These are phyloP conservation scores for Brachyistius frenatus DNA, from an alignment of 2,113 vertebrate species.

Conservation along the genomic window DNA sequence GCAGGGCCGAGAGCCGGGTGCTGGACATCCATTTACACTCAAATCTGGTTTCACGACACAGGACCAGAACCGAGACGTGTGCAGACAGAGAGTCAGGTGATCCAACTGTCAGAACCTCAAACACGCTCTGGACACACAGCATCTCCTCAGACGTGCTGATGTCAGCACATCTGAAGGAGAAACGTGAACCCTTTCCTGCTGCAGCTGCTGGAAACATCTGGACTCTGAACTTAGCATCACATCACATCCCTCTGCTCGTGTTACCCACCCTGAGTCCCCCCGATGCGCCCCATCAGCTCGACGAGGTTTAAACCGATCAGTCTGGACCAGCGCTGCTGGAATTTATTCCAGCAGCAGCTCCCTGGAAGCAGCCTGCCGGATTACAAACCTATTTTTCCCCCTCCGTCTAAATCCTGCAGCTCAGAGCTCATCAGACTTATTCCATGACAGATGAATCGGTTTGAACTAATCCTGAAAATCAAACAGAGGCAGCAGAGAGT, in stretches of 20 bases:
- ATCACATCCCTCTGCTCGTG: background rate
- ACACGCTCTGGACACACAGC: slow-evolving; percentile 34
- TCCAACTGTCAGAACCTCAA: slow-evolving; percentile 43
- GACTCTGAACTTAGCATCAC: background rate
- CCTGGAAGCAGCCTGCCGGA: slow-evolving; percentile 50
- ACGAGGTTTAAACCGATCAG: background rate
- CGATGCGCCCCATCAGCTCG: background rate
- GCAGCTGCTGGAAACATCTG: slow-evolving; percentile 20
- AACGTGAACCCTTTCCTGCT: slow-evolving; percentile 44
- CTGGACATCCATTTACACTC: background rate
- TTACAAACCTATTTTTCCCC: slow-evolving; percentile 69
- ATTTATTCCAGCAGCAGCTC: slow-evolving; percentile 35
- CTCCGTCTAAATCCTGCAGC: slow-evolving; percentile 74
- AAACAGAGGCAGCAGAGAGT: slow-evolving; percentile 37
- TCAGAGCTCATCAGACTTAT: slow-evolving; percentile 78
- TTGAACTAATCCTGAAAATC: slow-evolving; percentile 79
- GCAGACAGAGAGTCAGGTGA: slow-evolving; percentile 9
- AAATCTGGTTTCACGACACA: slow-evolving; percentile 21
- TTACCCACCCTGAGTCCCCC: background rate
- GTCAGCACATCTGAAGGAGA: slow-evolving; percentile 52
- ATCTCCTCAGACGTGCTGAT: slow-evolving; percentile 60
- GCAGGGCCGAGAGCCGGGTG: background rate
- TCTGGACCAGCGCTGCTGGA: background rate
- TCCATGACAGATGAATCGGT: slow-evolving; percentile 79
- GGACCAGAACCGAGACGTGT: background rate